Evolutionary conservation across 92 coral and sea anemone genomes (phyloP).

Genomic region (Umimayanthus kanabou): DNA sequence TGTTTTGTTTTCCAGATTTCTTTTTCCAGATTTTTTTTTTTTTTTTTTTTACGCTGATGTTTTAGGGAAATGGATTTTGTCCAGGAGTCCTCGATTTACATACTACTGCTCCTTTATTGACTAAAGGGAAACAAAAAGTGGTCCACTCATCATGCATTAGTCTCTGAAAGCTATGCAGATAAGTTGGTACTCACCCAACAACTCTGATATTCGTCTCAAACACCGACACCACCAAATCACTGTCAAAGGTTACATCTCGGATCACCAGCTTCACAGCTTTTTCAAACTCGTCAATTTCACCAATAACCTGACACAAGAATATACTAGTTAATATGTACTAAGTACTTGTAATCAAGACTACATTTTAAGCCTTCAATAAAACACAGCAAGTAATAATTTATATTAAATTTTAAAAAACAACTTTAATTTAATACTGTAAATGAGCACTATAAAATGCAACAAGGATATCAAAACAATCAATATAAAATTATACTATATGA

Average conservation of each 20-base stretch:
- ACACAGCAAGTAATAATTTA: neutral
- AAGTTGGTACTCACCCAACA: conserved; percentile 75
- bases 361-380: no score
- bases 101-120: neutral
- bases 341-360: neutral
- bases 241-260: conserved; percentile 88
- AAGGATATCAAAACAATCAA: no score
- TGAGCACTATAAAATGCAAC: neutral
- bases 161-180: no score
- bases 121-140: neutral
- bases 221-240: conserved; percentile 92
- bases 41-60: no score
- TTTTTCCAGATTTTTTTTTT: no score
- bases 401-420: neutral
- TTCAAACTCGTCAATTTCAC: conserved; percentile 91
- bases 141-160: neutral
- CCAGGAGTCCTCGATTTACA: no score
- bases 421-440: no score
- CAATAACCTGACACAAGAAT: conserved; percentile 71
- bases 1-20: no score
- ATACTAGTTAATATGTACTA: no score
- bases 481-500: neutral
- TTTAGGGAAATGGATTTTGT: no score
- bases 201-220: conserved; percentile 99
- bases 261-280: conserved; percentile 90